These are phyloP conservation scores for Peromyscus eremicus DNA, from an alignment of 2,797 vertebrate species.

Conservation along the genomic window DNA sequence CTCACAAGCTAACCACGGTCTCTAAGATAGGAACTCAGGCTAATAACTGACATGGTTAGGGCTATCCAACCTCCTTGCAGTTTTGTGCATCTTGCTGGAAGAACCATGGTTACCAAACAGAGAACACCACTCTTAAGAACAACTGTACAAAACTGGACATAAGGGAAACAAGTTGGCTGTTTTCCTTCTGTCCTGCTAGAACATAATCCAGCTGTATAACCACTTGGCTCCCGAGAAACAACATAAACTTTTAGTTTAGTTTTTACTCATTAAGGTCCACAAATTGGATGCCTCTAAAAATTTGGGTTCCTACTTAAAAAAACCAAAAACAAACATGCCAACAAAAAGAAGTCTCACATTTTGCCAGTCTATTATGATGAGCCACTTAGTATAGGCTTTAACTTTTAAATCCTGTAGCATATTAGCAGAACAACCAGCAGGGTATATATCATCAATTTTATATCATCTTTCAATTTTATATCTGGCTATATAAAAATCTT, in stretches of 20 bases:
- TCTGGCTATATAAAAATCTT: background rate
- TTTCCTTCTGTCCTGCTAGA: background rate
- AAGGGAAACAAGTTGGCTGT: background rate
- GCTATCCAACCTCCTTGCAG: background rate
- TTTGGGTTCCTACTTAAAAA: background rate
- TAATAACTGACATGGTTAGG: background rate
- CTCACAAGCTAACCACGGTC: background rate
- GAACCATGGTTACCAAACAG: slow-evolving; percentile 12
- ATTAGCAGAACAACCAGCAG: background rate
- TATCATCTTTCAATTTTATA: background rate
- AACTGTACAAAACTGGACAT: background rate
- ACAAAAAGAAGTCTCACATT: background rate
- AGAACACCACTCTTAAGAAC: background rate
- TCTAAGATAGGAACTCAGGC: slow-evolving; percentile 53
- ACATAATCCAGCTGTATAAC: no score
- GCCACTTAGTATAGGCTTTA: background rate
- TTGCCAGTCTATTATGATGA: background rate
- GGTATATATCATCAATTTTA: background rate
- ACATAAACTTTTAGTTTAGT: background rate
- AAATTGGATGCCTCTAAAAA: background rate
- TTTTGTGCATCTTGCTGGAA: background rate
- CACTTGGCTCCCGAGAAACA: background rate
- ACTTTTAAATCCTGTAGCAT: background rate
- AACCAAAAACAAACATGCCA: background rate
- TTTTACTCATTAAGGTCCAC: background rate